Conservation (phyloP, 2,888 invertebrate genomes). For the Caenorhabditis afra region DNA sequence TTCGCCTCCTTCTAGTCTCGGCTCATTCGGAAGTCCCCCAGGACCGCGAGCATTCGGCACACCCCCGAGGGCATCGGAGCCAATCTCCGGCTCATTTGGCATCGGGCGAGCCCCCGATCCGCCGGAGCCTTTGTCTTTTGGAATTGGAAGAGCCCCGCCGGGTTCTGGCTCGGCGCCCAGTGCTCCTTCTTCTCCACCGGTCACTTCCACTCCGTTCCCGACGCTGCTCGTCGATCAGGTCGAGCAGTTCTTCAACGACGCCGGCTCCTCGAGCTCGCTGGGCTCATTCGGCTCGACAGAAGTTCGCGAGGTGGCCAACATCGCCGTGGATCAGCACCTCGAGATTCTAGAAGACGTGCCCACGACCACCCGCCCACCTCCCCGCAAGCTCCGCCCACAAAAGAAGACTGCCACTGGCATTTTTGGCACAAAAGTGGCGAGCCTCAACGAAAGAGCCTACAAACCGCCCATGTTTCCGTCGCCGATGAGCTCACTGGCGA, state of each 20-base stretch:
- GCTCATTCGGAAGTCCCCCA: slow-evolving; percentile 5
- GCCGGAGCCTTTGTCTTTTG: not conserved
- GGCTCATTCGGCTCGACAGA: slow-evolving; percentile 38
- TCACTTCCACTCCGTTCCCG: slow-evolving; percentile 13
- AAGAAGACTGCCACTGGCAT: slow-evolving; percentile 10
- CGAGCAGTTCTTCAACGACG: slow-evolving; percentile 26
- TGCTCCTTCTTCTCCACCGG: not conserved
- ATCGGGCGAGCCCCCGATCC: slow-evolving; percentile 5
- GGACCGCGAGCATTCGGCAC: too few relatives aligned
- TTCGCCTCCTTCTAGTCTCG: too few relatives aligned
- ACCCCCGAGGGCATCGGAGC: slow-evolving; percentile 1
- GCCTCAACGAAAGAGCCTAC: slow-evolving; percentile 32
- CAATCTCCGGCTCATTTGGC: not conserved
- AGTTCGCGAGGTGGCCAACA: not conserved
- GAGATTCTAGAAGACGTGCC: slow-evolving; percentile 14
- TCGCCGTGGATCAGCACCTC: slow-evolving; percentile 15
- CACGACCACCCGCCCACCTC: too few relatives aligned
- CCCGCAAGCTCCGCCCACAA: not conserved
- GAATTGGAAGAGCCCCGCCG: slow-evolving; percentile 36
- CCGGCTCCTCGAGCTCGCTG: slow-evolving; percentile 12
- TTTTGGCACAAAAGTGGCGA: slow-evolving; percentile 26
- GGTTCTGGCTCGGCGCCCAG: slow-evolving; percentile 9
- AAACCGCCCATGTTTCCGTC: slow-evolving; percentile 38
- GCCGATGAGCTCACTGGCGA: slow-evolving; percentile 8
- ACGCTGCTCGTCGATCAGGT: slow-evolving; percentile 27